Conservation (phyloP, 2,888 invertebrate species). For the Latrodectus hesperus region DNA sequence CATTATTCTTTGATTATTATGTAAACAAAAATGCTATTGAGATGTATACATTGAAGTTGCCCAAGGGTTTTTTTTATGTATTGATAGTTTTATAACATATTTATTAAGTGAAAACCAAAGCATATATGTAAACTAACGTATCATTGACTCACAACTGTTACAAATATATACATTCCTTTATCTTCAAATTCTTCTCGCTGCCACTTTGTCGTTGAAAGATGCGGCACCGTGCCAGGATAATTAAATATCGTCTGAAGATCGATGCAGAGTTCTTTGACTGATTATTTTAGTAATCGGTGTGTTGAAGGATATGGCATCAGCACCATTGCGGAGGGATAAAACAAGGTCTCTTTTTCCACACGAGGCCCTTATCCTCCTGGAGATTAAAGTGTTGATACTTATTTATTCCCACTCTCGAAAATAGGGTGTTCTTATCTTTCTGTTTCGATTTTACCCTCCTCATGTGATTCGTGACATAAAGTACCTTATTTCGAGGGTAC, state of each 20-base stretch:
- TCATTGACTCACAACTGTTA: not conserved
- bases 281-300: not conserved
- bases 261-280: not conserved
- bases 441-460: not conserved
- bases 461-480: not conserved
- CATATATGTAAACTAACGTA: no score
- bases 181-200: not conserved
- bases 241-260: not conserved
- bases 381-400: not conserved
- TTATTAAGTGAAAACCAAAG: no score
- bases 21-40: not conserved
- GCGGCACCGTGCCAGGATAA: conserved; percentile 2
- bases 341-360: not conserved
- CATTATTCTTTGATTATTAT: not conserved
- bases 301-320: not conserved
- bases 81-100: no score
- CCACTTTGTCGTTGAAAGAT: not conserved
- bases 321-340: not conserved
- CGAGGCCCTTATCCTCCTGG: not conserved
- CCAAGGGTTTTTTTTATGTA: no score
- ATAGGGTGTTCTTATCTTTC: not conserved
- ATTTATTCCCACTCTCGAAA: not conserved
- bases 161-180: not conserved
- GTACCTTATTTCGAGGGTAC: not conserved
- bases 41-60: no score